Evolutionary conservation across 2,888 invertebrate genomes (phyloP).

Genomic region (Perithous albicinctus): DNA sequence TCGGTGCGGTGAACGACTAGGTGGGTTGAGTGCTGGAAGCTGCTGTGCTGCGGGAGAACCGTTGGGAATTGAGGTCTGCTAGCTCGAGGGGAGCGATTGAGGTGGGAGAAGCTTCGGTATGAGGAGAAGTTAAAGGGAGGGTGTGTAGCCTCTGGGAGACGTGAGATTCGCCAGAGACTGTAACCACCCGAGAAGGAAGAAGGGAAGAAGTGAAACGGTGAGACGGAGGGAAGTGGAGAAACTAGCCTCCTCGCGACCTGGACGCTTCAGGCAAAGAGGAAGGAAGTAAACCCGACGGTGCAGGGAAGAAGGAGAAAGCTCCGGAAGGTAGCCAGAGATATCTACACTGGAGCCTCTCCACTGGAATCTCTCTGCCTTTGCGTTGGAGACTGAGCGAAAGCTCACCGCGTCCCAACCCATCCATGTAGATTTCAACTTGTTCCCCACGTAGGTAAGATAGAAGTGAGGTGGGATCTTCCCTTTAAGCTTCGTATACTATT

Average conservation of each 20-base stretch:
- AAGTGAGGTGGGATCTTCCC: background rate
- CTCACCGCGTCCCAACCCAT: conserved; percentile 40
- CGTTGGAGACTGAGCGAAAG: conserved; percentile 51
- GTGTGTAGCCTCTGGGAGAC: too few species aligned
- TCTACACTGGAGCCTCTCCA: background rate
- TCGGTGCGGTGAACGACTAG: conserved; percentile 26
- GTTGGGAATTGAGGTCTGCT: conserved; percentile 44
- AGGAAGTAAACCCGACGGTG: background rate
- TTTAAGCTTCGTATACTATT: background rate
- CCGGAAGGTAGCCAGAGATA: background rate
- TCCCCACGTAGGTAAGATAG: background rate
- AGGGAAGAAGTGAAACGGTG: background rate
- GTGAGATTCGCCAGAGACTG: conserved; percentile 8
- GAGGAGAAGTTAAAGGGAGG: conserved; percentile 10
- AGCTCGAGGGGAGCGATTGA: conserved; percentile 22
- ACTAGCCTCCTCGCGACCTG: background rate
- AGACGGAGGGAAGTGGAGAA: too few species aligned
- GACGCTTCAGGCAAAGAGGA: background rate
- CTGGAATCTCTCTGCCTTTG: background rate
- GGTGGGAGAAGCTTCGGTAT: background rate
- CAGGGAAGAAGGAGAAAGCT: conserved; percentile 3
- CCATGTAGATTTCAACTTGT: conserved; percentile 62
- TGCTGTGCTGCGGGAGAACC: conserved; percentile 27
- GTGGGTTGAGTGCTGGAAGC: conserved; percentile 22
- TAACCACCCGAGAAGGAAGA: conserved; percentile 3